Evolutionary conservation across 2,797 vertebrate genomes (phyloP).

Genomic region (Avahi laniger): DNA sequence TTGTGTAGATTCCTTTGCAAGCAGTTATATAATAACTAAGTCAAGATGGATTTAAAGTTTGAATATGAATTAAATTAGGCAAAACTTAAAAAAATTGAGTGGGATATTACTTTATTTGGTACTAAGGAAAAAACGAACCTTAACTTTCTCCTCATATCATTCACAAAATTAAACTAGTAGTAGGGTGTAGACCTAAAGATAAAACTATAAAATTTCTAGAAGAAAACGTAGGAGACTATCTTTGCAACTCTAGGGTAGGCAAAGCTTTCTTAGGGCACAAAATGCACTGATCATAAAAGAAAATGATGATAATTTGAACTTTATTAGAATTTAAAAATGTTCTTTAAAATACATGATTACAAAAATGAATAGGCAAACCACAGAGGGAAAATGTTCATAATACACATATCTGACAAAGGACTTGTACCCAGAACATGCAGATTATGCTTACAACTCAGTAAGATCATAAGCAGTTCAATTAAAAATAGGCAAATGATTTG

Average conservation of each 20-base stretch:
- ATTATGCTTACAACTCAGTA: background rate
- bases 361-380: slow-evolving; percentile 12
- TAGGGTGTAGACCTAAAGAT: background rate
- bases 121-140: background rate
- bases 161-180: slow-evolving; percentile 41
- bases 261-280: background rate
- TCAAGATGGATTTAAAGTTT: slow-evolving; percentile 53
- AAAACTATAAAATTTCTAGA: slow-evolving; percentile 21
- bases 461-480: background rate
- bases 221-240: background rate
- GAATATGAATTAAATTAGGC: slow-evolving; percentile 46
- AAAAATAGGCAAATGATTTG: slow-evolving; percentile 29
- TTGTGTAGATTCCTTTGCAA: slow-evolving; percentile 50
- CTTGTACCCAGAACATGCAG: background rate
- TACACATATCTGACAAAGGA: background rate
- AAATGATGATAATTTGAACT: slow-evolving; percentile 2
- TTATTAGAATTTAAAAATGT: slow-evolving; percentile 46
- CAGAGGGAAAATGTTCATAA: slow-evolving; percentile 10
- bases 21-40: background rate
- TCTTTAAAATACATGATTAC: slow-evolving; percentile 16
- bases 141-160: background rate
- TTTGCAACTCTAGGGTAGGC: background rate
- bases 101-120: slow-evolving; percentile 36
- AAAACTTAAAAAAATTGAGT: slow-evolving; percentile 43
- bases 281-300: background rate